Base-by-base conservation (phyloP, 2,888 invertebrate species). In the Tinea semifulvella region DNA sequence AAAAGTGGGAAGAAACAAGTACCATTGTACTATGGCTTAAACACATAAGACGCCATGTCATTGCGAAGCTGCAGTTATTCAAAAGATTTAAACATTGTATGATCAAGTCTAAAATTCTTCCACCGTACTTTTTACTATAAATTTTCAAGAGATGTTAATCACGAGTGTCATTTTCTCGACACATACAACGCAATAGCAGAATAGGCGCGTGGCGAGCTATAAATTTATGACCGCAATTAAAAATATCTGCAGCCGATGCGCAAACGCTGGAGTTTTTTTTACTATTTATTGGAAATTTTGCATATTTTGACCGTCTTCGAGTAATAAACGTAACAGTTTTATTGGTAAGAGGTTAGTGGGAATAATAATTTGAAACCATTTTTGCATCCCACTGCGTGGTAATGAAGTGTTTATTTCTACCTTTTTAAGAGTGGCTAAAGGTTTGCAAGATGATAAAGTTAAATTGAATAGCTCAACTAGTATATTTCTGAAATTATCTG, bases 151-250 rank as follows among this genome's bases (percentile, higher is more conserved):
- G 13, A 31, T 18, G 28, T 43, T 28, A 43, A 43, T 43, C 28
- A 43, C 11, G 19, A 19, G 18, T 31, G 43, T 43, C 43, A 43
- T 40, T 40, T 40, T 40, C 31, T 43, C 19, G 31, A 14, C 18
- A 31, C 19, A 28, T 28, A 43, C 27, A 42, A 20, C 11, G 43
- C 28, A 43, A 43, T 42, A 42, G 42, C 17, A 11, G 19, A 40
- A 40, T 26, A 42, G 42, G 28, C 42, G 42, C 42, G 42, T 42
- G 42, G 42, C 42, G 26, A 42, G 17, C 16, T 17, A 17, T 26
- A 27, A 42, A 42, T 42, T 42, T 42, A 42, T 42, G 26, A 16
- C 26, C 16, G 27, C 42, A 42, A 42, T 42, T 42, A 42, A 42
- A 42, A 27, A 27, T 42, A 42, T 42, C 20, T 27, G 42, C 42